A percentile compares a stretch with the other conserved stretches of the same genome.
Conservation (phyloP, 92 coral and sea anemone species). For the Zoanthus sansibaricus region DNA sequence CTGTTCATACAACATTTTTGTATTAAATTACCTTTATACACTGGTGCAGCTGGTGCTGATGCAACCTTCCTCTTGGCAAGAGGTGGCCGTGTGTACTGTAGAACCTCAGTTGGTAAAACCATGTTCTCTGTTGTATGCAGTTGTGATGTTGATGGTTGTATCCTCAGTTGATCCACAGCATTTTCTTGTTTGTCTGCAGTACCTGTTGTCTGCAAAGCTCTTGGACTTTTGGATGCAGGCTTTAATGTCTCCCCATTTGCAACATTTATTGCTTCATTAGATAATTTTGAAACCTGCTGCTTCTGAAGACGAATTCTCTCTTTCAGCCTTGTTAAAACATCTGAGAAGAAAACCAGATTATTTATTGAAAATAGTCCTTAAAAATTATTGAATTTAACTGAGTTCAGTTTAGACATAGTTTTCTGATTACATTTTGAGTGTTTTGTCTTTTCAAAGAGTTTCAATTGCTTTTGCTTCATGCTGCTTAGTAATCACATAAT, state of each 20-base stretch:
- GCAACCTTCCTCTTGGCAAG: constrained; percentile 90
- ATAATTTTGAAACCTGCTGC: constrained; percentile 59
- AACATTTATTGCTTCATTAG: neutral
- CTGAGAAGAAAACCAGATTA: constrained; percentile 31
- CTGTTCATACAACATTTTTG: too few relatives aligned
- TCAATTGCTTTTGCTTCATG: too few relatives aligned
- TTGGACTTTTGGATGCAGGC: neutral
- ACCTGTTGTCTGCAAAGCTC: neutral
- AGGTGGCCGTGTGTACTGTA: constrained; percentile 46
- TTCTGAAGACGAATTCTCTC: constrained; percentile 83
- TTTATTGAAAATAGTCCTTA: too few relatives aligned
- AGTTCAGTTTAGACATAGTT: too few relatives aligned
- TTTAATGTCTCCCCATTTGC: neutral
- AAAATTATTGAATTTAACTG: too few relatives aligned
- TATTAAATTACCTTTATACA: constrained; percentile 79
- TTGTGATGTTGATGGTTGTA: constrained; percentile 17
- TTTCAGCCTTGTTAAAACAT: constrained; percentile 81
- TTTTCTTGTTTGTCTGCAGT: constrained; percentile 10
- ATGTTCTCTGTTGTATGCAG: constrained; percentile 30
- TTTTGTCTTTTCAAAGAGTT: too few relatives aligned
- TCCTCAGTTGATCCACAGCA: neutral
- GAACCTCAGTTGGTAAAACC: constrained; percentile 32
- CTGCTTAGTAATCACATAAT: too few relatives aligned
- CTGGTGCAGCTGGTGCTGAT: constrained; percentile 85
- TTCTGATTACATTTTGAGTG: too few relatives aligned